These are phyloP conservation scores for Cylloceria caligata DNA, from an alignment of 2,888 invertebrate species.

Conservation along the genomic window DNA sequence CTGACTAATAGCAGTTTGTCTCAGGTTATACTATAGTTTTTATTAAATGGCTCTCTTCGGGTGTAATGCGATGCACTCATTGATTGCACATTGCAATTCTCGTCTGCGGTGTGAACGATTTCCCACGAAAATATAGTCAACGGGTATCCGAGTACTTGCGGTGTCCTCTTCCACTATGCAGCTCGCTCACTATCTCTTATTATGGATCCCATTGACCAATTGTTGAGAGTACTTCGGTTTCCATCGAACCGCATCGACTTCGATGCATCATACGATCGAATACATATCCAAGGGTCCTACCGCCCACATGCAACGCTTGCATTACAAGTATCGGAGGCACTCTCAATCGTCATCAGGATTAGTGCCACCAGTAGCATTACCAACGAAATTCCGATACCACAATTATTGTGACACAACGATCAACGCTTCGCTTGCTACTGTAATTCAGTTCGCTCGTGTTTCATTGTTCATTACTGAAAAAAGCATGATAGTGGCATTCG, in stretches of 20 bases:
- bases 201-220: constrained; percentile 4
- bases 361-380: constrained; percentile 4
- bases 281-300: constrained; percentile 24
- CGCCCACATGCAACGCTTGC: background rate
- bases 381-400: constrained; percentile 12
- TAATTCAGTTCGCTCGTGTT: background rate
- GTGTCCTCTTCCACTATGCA: constrained; percentile 16
- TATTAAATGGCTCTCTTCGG: too few relatives aligned
- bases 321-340: constrained; percentile 3
- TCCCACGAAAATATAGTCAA: constrained; percentile 1
- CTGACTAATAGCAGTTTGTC: too few relatives aligned
- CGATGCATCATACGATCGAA: constrained; percentile 23
- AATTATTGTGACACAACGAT: constrained; percentile 15
- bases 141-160: constrained; percentile 10
- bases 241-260: constrained; percentile 33
- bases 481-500: background rate
- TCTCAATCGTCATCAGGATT: constrained; percentile 2
- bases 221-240: constrained; percentile 26
- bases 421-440: background rate
- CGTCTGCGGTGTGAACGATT: background rate
- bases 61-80: background rate
- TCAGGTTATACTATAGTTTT: too few relatives aligned
- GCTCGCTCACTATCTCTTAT: constrained; percentile 6
- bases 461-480: background rate
- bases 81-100: constrained; percentile 7